Conservation (phyloP, 2,888 invertebrate genomes). For the Epirrhoe alternata region DNA sequence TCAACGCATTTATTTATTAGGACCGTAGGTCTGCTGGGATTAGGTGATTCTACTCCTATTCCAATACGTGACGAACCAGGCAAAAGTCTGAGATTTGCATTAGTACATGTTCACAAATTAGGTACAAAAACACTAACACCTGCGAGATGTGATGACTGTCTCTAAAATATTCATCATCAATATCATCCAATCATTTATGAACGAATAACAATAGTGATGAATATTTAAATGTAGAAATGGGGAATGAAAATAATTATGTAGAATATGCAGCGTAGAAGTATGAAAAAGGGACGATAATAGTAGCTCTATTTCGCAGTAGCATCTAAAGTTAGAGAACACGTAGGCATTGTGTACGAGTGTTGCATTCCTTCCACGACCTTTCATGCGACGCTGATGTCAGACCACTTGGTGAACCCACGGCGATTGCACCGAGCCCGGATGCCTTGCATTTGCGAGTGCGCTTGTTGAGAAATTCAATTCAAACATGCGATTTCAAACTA, state of each 20-base stretch:
- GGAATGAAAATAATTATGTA: neutral
- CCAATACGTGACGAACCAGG: too few relatives aligned
- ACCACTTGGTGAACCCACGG: constrained; percentile 32
- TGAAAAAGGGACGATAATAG: neutral
- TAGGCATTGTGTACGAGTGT: constrained; percentile 41
- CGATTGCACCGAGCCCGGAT: constrained; percentile 23
- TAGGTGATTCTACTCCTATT: too few relatives aligned
- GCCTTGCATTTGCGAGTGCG: constrained; percentile 7
- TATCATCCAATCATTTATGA: too few relatives aligned
- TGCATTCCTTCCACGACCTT: constrained; percentile 49
- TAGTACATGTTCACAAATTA: neutral
- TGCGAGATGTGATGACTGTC: neutral
- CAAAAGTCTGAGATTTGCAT: neutral
- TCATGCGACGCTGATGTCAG: constrained; percentile 42
- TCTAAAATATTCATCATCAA: too few relatives aligned
- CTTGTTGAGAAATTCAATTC: constrained; percentile 17
- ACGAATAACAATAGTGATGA: neutral
- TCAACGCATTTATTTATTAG: too few relatives aligned
- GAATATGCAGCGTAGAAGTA: neutral
- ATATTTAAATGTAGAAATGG: neutral
- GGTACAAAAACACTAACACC: neutral
- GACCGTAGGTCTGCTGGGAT: too few relatives aligned
- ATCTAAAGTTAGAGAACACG: constrained; percentile 36
- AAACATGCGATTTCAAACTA: neutral
- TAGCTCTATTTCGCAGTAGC: constrained; percentile 24